Evolutionary conservation across 2,888 invertebrate species (phyloP).

Genomic region (Amblyjoppa proteus): DNA sequence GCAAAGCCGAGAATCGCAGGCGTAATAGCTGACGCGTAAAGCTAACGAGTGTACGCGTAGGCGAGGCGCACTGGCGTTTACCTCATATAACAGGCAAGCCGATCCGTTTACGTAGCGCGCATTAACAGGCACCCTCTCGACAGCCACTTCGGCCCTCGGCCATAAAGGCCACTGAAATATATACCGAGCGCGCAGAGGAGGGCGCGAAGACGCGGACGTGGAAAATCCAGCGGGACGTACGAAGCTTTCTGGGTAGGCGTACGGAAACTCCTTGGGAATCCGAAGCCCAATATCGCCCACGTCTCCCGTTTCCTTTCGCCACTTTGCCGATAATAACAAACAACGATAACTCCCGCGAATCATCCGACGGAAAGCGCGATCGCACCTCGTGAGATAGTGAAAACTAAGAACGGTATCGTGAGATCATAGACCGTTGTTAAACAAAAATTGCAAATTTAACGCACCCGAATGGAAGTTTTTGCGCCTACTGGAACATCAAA

Average conservation of each 20-base stretch:
- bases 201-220: conserved; percentile 22
- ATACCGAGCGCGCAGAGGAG: not conserved
- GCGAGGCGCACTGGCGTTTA: conserved; percentile 62
- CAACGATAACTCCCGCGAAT: conserved; percentile 25
- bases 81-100: conserved; percentile 76
- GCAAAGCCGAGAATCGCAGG: conserved; percentile 18
- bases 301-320: conserved; percentile 17
- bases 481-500: too few relatives aligned
- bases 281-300: conserved; percentile 41
- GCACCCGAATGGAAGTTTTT: too few relatives aligned
- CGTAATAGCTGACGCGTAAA: not conserved
- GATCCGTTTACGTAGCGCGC: conserved; percentile 75
- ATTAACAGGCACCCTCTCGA: conserved; percentile 67
- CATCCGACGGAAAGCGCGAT: conserved; percentile 2
- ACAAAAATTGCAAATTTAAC: too few relatives aligned
- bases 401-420: conserved; percentile 1
- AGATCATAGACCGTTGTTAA: not conserved
- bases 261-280: not conserved
- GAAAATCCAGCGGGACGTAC: conserved; percentile 50
- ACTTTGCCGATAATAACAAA: conserved; percentile 34
- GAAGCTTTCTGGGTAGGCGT: conserved; percentile 18
- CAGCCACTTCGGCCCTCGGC: conserved; percentile 19
- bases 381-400: conserved; percentile 1
- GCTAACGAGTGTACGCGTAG: conserved; percentile 16
- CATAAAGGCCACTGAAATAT: conserved; percentile 41